Conservation (phyloP, 2,888 invertebrate genomes). For the Lithosia quadra region DNA sequence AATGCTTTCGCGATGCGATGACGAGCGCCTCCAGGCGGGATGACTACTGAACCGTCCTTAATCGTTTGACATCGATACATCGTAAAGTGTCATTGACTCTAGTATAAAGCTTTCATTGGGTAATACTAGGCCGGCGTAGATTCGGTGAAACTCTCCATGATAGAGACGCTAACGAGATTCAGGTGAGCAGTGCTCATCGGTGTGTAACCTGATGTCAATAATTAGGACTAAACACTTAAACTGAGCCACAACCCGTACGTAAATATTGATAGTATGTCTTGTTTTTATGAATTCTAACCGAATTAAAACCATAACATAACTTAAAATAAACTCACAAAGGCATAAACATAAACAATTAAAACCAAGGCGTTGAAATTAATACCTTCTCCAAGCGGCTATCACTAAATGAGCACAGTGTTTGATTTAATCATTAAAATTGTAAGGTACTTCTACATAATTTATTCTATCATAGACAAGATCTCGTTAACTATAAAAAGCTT, state of each 20-base stretch:
- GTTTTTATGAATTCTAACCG: no score
- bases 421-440: background rate
- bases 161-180: background rate
- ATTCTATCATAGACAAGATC: constrained; percentile 25
- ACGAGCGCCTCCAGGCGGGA: background rate
- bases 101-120: background rate
- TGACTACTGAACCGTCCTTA: no score
- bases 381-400: background rate
- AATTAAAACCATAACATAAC: no score
- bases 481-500: constrained; percentile 40
- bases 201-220: no score
- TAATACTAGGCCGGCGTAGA: background rate
- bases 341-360: no score
- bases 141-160: background rate
- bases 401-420: background rate
- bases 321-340: background rate
- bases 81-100: background rate
- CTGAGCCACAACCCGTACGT: no score
- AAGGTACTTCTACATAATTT: constrained; percentile 19
- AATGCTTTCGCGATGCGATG: background rate
- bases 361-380: no score
- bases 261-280: no score
- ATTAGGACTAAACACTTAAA: no score
- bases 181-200: no score
- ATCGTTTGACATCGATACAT: no score